Evolutionary conservation across 2,888 invertebrate species (phyloP).

Genomic region (Chrysolina oricalcia): DNA sequence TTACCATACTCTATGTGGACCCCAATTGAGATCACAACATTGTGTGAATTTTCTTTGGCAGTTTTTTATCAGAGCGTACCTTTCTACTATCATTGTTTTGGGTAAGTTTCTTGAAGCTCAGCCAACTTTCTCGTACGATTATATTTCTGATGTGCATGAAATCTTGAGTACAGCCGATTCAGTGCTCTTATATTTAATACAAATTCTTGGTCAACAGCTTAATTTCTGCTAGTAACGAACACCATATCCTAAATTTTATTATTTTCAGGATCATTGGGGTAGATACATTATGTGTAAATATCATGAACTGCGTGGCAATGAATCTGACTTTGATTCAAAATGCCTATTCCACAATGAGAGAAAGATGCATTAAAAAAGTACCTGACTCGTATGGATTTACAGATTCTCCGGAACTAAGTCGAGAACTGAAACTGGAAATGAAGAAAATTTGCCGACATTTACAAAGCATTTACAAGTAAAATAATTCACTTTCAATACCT

Average conservation of each 20-base stretch:
- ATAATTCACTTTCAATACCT: no score
- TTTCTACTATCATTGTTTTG: not conserved
- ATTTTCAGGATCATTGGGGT: constrained; percentile 63
- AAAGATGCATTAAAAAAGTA: constrained; percentile 47
- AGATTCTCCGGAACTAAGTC: constrained; percentile 46
- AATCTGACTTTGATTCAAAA: constrained; percentile 64
- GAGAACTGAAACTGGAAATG: constrained; percentile 60
- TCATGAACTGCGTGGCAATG: constrained; percentile 64
- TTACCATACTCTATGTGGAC: not conserved
- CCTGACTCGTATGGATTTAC: constrained; percentile 31
- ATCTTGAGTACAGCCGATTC: no score
- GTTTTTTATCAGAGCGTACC: not conserved
- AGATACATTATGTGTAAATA: constrained; percentile 65
- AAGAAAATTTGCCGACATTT: constrained; percentile 63
- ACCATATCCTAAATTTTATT: constrained; percentile 43
- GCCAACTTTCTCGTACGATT: no score
- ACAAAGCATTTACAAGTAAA: constrained; percentile 62
- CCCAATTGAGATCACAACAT: not conserved
- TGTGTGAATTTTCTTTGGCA: not conserved
- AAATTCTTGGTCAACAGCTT: no score
- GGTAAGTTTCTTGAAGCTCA: not conserved
- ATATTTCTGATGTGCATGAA: no score
- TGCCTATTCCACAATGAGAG: constrained; percentile 61
- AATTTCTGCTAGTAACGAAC: not conserved
- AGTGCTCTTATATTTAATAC: no score